Percentiles rank a stretch among this genome's conserved stretches.
These are phyloP conservation scores for Drosophila virilis DNA, from an alignment of 1,140 invertebrate species.

Conservation along the genomic window DNA sequence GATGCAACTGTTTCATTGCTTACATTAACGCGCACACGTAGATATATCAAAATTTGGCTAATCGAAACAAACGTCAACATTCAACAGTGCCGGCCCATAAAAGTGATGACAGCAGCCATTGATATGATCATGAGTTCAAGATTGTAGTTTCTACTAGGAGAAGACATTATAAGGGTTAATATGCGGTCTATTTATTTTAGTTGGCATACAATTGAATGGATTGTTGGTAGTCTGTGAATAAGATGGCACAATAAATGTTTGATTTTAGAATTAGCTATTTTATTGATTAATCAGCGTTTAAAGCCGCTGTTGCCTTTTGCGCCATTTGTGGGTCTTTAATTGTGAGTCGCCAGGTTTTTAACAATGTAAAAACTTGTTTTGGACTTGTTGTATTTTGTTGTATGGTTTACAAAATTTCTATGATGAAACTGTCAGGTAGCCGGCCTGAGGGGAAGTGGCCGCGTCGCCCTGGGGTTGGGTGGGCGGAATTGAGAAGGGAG, in stretches of 20 bases:
- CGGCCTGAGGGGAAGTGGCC: too few species aligned
- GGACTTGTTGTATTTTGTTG: too few species aligned
- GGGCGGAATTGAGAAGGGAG: too few species aligned
- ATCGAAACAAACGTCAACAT: conserved; percentile 51
- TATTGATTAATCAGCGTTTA: too few species aligned
- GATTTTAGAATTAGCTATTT: too few species aligned
- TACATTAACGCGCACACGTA: conserved; percentile 32
- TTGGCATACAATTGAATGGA: background rate
- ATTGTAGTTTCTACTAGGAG: background rate
- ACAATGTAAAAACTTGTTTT: too few species aligned
- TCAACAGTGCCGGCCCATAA: conserved; percentile 42
- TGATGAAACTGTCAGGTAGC: too few species aligned
- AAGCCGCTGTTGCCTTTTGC: too few species aligned
- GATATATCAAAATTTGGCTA: conserved; percentile 13
- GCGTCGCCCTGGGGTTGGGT: too few species aligned
- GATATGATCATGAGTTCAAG: conserved; percentile 22
- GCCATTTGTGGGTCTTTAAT: too few species aligned
- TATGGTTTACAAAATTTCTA: too few species aligned
- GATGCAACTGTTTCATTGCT: conserved; percentile 56
- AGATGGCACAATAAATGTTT: background rate
- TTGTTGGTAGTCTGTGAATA: background rate
- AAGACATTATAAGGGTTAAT: conserved; percentile 31
- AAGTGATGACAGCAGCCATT: conserved; percentile 31
- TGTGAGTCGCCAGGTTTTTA: too few species aligned
- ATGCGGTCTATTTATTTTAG: background rate